Conservation (phyloP, 2,113 vertebrate genomes). For the Saguinus midas region DNA sequence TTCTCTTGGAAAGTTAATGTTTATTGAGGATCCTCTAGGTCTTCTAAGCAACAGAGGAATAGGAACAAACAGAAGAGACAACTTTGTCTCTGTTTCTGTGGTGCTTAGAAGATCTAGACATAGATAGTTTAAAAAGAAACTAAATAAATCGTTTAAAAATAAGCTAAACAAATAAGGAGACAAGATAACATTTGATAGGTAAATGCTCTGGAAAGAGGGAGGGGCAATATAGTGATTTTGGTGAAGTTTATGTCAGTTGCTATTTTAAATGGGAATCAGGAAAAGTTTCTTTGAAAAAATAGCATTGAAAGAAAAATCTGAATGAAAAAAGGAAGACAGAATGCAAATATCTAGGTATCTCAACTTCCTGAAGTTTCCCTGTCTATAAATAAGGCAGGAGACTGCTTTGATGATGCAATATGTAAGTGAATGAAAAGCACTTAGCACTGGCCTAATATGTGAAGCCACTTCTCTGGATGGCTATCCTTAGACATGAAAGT, state of each 20-base stretch:
- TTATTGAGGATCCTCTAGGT: neutral
- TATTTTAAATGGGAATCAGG: neutral
- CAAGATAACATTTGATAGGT: neutral
- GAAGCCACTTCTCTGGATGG: neutral
- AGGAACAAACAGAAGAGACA: conserved; percentile 5
- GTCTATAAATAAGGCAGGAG: neutral
- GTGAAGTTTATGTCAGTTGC: neutral
- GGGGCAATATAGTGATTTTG: neutral
- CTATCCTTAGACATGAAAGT: neutral
- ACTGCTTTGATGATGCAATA: neutral
- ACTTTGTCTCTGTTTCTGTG: neutral
- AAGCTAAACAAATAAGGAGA: neutral
- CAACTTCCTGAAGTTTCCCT: neutral
- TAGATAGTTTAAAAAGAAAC: neutral
- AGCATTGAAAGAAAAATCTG: neutral
- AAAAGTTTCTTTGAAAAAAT: neutral
- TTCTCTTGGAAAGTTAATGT: conserved; percentile 14
- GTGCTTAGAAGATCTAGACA: neutral
- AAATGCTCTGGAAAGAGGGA: neutral
- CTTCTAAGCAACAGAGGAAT: neutral
- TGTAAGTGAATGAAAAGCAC: neutral
- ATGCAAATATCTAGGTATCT: neutral
- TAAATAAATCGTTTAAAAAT: neutral
- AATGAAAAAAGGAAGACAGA: neutral
- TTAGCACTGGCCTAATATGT: neutral